Conservation (phyloP, 2,113 vertebrate genomes). For the Panurus biarmicus region DNA sequence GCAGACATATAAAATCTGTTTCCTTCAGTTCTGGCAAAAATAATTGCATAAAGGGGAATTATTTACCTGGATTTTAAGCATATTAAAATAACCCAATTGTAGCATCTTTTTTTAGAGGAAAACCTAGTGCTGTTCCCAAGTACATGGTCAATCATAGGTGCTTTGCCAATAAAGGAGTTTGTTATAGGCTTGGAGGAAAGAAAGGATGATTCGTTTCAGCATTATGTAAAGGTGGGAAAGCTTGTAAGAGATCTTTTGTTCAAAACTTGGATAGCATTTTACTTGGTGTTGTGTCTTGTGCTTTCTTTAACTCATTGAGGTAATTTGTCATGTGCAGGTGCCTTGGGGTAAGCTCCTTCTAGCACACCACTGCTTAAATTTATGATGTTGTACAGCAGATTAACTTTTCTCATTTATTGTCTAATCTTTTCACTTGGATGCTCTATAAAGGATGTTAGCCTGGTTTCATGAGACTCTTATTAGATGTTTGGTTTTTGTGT, state of each 20-base stretch:
- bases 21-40: neutral
- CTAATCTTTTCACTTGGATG: neutral
- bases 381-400: neutral
- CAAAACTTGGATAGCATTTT: neutral
- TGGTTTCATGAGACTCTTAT: neutral
- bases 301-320: neutral
- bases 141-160: neutral
- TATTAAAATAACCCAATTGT: neutral
- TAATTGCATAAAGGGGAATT: neutral
- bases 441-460: neutral
- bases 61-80: neutral
- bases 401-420: neutral
- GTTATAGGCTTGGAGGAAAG: neutral
- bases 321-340: neutral
- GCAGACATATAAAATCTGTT: neutral
- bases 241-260: neutral
- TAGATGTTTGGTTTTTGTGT: neutral
- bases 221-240: neutral
- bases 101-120: neutral
- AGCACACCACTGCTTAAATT: rapidly evolving
- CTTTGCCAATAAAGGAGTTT: neutral
- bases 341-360: neutral
- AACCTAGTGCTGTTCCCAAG: neutral
- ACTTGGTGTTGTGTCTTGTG: neutral
- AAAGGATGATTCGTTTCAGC: neutral